phyloP scores from a whole-genome alignment of 2,888 invertebrate genomes.

The Lapara coniferarum region DNA sequence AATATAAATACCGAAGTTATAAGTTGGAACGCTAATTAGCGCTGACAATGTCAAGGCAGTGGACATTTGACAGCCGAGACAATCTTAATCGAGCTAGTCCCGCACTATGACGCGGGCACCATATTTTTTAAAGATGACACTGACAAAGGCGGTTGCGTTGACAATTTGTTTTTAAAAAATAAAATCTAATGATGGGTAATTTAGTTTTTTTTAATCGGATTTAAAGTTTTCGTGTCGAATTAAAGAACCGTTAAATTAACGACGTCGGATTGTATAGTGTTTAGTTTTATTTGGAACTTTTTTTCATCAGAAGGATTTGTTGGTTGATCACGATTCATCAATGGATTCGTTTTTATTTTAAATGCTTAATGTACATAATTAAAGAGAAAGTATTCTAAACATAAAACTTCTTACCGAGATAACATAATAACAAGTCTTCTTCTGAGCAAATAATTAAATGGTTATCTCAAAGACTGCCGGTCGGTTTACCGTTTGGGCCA shows the following conservation, averaged over 20 bases:
- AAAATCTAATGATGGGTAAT: constrained; percentile 11
- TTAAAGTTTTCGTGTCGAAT: constrained; percentile 5
- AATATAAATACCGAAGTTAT: constrained; percentile 5
- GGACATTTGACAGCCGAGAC: constrained; percentile 54
- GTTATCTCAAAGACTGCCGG: too few relatives aligned
- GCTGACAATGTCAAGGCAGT: constrained; percentile 57
- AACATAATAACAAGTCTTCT: too few relatives aligned
- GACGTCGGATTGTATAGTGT: neutral
- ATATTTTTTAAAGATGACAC: constrained; percentile 54
- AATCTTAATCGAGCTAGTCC: constrained; percentile 58
- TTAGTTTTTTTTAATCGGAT: constrained; percentile 19
- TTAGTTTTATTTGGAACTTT: constrained; percentile 7
- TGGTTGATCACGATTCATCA: neutral
- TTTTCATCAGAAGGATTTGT: constrained; percentile 11
- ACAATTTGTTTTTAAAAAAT: constrained; percentile 14
- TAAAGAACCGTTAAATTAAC: constrained; percentile 19
- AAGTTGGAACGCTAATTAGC: constrained; percentile 56
- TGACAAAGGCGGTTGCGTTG: constrained; percentile 36
- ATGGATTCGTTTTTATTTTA: neutral
- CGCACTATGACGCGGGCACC: constrained; percentile 56
- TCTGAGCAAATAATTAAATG: too few relatives aligned
- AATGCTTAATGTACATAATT: neutral
- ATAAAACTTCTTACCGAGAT: neutral
- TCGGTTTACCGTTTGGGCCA: too few relatives aligned
- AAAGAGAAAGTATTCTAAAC: neutral